Conservation (phyloP, 1,140 invertebrate genomes). For the Pogonognathellus flavescens region DNA sequence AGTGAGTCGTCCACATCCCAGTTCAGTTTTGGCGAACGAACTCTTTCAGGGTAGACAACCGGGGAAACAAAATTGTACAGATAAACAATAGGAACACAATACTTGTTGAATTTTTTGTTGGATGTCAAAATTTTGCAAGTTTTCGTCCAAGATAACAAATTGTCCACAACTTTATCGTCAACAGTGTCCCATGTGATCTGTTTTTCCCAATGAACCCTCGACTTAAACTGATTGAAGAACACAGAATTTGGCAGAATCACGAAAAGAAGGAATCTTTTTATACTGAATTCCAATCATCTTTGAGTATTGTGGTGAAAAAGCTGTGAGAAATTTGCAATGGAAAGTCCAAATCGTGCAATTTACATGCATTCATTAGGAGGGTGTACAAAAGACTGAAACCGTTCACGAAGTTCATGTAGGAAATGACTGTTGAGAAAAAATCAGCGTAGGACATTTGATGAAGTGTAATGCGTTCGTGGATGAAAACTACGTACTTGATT, state of each 20-base stretch:
- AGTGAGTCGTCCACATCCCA: neutral
- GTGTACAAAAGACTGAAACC: slow-evolving; percentile 25
- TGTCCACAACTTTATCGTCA: neutral
- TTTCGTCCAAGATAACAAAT: neutral
- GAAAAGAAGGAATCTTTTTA: slow-evolving; percentile 23
- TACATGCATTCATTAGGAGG: neutral
- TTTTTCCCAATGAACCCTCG: neutral
- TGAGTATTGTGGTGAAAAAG: slow-evolving; percentile 6
- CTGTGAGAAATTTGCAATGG: slow-evolving; percentile 22
- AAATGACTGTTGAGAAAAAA: neutral
- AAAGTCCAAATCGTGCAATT: slow-evolving; percentile 41
- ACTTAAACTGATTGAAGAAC: slow-evolving; percentile 33
- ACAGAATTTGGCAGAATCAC: slow-evolving; percentile 23
- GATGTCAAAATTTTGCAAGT: neutral
- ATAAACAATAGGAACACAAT: neutral
- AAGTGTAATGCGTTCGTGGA: slow-evolving; percentile 19
- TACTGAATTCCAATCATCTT: neutral
- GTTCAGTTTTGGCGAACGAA: slow-evolving; percentile 14
- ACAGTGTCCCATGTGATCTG: neutral
- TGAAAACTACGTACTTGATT: neutral
- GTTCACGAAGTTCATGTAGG: slow-evolving; percentile 50
- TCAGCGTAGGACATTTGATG: slow-evolving; percentile 31
- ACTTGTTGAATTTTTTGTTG: slow-evolving; percentile 22
- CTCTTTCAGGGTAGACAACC: slow-evolving; percentile 26
- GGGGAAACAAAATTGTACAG: slow-evolving; percentile 19